phyloP scores from a whole-genome alignment of 2,888 invertebrate species.

The Volucella zonaria region DNA sequence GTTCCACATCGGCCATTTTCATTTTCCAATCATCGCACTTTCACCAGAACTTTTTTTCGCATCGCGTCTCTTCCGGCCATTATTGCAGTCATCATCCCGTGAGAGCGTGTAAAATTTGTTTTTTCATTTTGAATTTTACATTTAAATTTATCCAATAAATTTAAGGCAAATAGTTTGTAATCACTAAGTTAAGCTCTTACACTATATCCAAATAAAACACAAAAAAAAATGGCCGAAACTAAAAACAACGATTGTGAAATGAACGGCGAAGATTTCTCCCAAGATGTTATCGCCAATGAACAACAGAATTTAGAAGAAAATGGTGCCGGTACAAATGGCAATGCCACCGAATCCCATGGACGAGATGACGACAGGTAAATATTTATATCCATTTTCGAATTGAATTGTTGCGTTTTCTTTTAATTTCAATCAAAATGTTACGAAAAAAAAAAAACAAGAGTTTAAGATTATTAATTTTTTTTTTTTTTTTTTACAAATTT shows the following conservation, averaged over 20 bases:
- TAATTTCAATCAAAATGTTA: conserved; percentile 51
- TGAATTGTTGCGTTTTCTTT: conserved; percentile 22
- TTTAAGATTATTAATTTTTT: conserved; percentile 9
- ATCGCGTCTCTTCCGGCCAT: conserved; percentile 82
- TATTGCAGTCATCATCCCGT: conserved; percentile 79
- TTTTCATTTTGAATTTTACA: conserved; percentile 56
- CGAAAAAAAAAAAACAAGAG: conserved; percentile 44
- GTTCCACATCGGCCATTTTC: conserved; percentile 30
- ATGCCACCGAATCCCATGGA: conserved; percentile 77
- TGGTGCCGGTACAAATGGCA: conserved; percentile 83
- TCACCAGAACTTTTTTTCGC: conserved; percentile 66
- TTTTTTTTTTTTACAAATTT: conserved; percentile 22
- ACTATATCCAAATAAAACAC: conserved; percentile 54
- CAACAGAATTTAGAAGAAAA: conserved; percentile 86
- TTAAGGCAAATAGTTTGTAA: conserved; percentile 70
- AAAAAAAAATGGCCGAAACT: conserved; percentile 83
- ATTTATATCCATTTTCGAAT: conserved; percentile 11
- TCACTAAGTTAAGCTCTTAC: conserved; percentile 71
- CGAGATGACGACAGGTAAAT: conserved; percentile 92
- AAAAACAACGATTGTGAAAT: conserved; percentile 86
- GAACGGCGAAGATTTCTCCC: conserved; percentile 92
- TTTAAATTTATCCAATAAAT: conserved; percentile 70
- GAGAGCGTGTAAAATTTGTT: conserved; percentile 76
- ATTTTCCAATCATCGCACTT: conserved; percentile 45
- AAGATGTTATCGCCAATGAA: conserved; percentile 86